Base-by-base conservation (phyloP, 1,140 invertebrate species). In the Aphis gossypii region DNA sequence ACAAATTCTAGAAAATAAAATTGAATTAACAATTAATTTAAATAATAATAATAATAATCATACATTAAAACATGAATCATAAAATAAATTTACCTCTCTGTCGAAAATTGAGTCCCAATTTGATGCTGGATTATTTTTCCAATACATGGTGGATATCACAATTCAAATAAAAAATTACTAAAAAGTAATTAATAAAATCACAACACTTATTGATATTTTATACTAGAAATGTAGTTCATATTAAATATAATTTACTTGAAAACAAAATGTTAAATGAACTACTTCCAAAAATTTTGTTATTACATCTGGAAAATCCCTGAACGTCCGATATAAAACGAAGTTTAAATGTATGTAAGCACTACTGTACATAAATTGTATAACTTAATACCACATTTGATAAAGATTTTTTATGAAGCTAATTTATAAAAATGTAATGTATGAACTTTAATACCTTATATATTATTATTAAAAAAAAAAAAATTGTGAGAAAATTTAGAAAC, bases 1-100 rank as follows among this genome's bases (percentile, higher is more conserved):
- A 98, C 89, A 99, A 97, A 97, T 98, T 97, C 98, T 99, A 95
- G 93, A 96, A 96, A 94, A 94, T 94, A 82, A 48, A 68, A 56
- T 51, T 93, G 93, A 93, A 90, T 94, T 5, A 41, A 5, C 11
- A 84, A 44, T n/a, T 30, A 30, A 60, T 84, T 41, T 44, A 6
- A 46, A 46, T 41, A 48, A 51, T 18, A 56, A 60, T 56, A 83
- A 44, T 7, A 51, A 46, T 25, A n/a, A 41, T 48, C 20, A 44
- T 23, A 46, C 9, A 68, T 9, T 83, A 84, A 93, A 51, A 35
- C 8, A 48, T 21, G 20, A 41, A 46, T 38, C 1, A 93, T 4
- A 35, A 88, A 7, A 35, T 7, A 56, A 84, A 92, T 30, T 46
- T 93, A 93, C 92, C 46, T 93, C 82, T 93, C 92, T 93, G 44